Base-by-base conservation (phyloP, 2,113 vertebrate genomes). In the Lasiurus borealis region DNA sequence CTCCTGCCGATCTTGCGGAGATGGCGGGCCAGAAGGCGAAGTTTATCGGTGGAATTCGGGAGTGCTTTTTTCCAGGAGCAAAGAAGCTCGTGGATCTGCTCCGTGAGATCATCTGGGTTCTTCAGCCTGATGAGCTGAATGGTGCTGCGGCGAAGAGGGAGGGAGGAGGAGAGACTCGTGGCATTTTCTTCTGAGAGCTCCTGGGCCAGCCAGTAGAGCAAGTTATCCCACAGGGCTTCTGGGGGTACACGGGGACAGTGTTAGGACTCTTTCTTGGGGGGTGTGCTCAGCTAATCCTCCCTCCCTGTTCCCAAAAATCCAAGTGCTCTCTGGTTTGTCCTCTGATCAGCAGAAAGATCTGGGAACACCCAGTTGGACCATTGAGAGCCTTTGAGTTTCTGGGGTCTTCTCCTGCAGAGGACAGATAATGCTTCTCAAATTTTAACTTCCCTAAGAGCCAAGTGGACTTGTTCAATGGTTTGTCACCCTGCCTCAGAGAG, bases 41-140 rank as follows among this genome's bases (percentile, higher is more conserved):
- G 96, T 97, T 99, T 99, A 94, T 99, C 98, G 0, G 98, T 97
- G 0, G 40, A 97, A 91, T 97, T 98, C 1, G 99, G 99, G 81
- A 99, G 98, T 4, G 98, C 98, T 87, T 98, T 98, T 90, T 98
- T 98, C 99, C 99, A 99, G 97, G 98, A 98, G 96, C 96, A 98
- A 95, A 99, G 98, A 34, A 99, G 88, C 40, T 99, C 98, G 12
- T 99, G 98, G 96, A 99, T 98, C 98, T 99, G 99, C 3, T 98
- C 92, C 4, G 98, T 96, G 78, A 98, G 96, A 82, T 98, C 97
- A 57, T 98, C 98, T 1, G 99, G 98, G 6, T 97, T 98, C 95
- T 98, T 98, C 64, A 99, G 97, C 77, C 91, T 98, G 96, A 98
- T 98, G 96, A 99, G 98, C 97, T 99, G 99, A 69, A 98, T 23